These are phyloP conservation scores for Amiota mariae DNA, from an alignment of 2,888 invertebrate genomes.

Conservation along the genomic window DNA sequence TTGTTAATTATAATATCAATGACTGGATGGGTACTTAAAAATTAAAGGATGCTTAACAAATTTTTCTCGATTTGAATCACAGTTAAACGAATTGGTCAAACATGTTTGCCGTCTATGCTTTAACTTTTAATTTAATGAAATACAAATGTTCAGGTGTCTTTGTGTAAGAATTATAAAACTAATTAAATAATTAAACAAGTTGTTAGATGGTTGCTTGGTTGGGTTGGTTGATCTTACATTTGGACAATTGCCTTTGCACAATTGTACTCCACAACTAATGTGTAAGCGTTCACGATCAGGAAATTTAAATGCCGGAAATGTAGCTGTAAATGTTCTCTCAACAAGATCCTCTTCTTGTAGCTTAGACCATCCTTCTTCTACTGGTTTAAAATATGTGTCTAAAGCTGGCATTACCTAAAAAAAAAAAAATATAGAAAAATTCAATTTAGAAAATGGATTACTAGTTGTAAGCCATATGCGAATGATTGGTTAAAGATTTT, in stretches of 20 bases:
- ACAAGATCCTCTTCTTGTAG: constrained; percentile 72
- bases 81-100: not conserved
- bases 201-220: not conserved
- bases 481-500: no score
- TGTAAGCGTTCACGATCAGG: constrained; percentile 86
- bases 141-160: no score
- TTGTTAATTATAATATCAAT: no score
- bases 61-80: no score
- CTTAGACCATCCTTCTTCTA: constrained; percentile 74
- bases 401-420: constrained; percentile 73
- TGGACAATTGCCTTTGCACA: constrained; percentile 84
- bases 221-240: constrained; percentile 74
- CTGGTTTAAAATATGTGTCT: constrained; percentile 64
- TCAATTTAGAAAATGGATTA: no score
- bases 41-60: no score
- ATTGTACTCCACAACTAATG: constrained; percentile 83
- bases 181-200: constrained; percentile 24
- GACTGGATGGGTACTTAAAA: no score
- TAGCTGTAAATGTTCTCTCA: constrained; percentile 74
- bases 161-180: not conserved
- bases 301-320: constrained; percentile 88
- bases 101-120: constrained; percentile 35
- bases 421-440: not conserved
- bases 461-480: no score
- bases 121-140: constrained; percentile 28